Evolutionary conservation across 2,797 vertebrate genomes (phyloP).

Genomic region (Chromobotia macracanthus): DNA sequence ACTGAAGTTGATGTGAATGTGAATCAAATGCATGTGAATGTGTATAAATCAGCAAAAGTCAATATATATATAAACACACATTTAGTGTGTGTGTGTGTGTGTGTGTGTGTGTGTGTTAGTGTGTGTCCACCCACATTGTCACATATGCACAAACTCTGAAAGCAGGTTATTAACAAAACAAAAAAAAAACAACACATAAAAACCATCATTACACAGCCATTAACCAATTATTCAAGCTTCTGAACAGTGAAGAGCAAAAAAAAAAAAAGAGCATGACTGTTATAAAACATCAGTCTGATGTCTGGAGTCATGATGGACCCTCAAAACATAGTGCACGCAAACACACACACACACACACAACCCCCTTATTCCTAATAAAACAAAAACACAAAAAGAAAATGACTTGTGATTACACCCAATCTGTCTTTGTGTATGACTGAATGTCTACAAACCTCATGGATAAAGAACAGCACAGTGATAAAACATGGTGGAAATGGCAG

Average conservation of each 20-base stretch:
- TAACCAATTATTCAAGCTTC: slow-evolving; percentile 39
- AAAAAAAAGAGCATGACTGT: not conserved
- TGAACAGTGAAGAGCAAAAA: slow-evolving; percentile 15
- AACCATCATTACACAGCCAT: slow-evolving; percentile 39
- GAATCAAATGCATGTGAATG: slow-evolving; percentile 3
- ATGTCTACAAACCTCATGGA: not conserved
- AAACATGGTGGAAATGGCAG: not conserved
- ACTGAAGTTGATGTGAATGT: slow-evolving; percentile 10
- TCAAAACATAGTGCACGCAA: not conserved
- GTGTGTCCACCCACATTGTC: slow-evolving; percentile 6
- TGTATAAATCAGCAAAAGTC: not conserved
- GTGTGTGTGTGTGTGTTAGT: too few relatives aligned
- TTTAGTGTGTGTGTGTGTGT: not conserved
- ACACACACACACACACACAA: not conserved
- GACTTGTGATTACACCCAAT: not conserved
- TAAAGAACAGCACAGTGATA: not conserved
- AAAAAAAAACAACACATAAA: slow-evolving; percentile 3
- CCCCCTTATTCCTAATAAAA: not conserved
- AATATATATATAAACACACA: not conserved
- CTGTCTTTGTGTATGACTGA: not conserved
- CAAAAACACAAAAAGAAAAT: not conserved
- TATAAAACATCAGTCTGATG: slow-evolving; percentile 16
- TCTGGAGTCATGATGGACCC: not conserved
- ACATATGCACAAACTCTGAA: slow-evolving; percentile 32
- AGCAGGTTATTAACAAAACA: slow-evolving; percentile 31